Conservation (phyloP, 2,888 invertebrate genomes). For the Stenichneumon culpator region DNA sequence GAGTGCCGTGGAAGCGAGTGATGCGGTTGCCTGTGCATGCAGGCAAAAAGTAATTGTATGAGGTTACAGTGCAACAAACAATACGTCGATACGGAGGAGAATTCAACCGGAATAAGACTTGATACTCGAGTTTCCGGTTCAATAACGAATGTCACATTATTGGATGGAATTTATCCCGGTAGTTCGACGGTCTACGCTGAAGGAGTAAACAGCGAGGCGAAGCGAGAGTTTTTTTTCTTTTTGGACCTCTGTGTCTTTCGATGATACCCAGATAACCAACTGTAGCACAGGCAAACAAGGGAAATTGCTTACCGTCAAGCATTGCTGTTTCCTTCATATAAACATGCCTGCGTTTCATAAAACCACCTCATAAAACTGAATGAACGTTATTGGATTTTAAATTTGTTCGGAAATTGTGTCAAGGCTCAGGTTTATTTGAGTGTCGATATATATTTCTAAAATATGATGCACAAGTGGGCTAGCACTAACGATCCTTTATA, state of each 20-base stretch:
- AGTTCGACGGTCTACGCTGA: background rate
- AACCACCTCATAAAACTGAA: too few relatives aligned
- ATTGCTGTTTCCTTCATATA: too few relatives aligned
- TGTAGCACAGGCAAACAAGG: too few relatives aligned
- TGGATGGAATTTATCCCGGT: background rate
- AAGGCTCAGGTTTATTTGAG: too few relatives aligned
- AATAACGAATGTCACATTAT: background rate
- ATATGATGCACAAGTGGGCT: too few relatives aligned
- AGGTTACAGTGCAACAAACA: background rate
- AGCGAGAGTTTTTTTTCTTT: background rate
- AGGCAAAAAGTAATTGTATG: background rate
- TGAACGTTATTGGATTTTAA: too few relatives aligned
- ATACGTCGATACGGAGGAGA: background rate
- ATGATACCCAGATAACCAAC: background rate
- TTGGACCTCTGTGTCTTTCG: background rate
- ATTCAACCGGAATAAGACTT: background rate
- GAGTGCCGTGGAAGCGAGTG: background rate
- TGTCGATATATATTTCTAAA: too few relatives aligned
- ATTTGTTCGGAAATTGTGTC: too few relatives aligned
- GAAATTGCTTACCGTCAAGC: too few relatives aligned
- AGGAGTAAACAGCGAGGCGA: background rate
- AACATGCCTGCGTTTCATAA: too few relatives aligned
- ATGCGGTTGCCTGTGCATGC: background rate
- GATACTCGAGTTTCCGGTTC: background rate
- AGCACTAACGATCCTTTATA: too few relatives aligned